Evolutionary conservation across 2,888 invertebrate species (phyloP).

Genomic region (Callinectes sapidus): DNA sequence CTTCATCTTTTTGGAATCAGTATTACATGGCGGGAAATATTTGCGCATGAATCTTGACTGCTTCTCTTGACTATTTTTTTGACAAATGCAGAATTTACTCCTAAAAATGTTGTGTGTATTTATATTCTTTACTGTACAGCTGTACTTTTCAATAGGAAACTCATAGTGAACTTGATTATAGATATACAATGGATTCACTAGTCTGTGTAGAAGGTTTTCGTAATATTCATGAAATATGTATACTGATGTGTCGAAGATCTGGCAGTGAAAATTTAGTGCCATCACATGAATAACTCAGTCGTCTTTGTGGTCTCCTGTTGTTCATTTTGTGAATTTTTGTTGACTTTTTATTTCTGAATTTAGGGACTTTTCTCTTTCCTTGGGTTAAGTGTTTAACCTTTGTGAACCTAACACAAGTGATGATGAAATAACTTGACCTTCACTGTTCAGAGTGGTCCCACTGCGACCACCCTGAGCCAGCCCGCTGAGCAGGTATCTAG

Average conservation of each 20-base stretch:
- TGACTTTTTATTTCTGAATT: not conserved
- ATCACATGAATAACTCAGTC: not conserved
- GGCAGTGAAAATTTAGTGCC: not conserved
- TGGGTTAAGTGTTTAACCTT: conserved; percentile 10
- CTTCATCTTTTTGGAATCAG: conserved; percentile 4
- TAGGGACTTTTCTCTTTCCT: not conserved
- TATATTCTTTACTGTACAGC: not conserved
- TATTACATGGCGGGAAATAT: conserved; percentile 22
- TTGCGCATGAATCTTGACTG: conserved; percentile 32
- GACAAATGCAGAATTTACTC: conserved; percentile 30
- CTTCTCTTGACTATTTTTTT: conserved; percentile 18
- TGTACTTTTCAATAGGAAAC: not conserved
- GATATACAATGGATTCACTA: not conserved
- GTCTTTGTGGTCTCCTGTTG: not conserved
- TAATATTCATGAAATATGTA: not conserved
- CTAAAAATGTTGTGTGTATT: not conserved
- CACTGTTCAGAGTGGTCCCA: conserved; percentile 60
- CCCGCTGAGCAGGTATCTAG: conserved; percentile 61
- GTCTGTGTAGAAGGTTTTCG: not conserved
- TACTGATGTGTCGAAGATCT: not conserved
- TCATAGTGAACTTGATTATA: conserved; percentile 20
- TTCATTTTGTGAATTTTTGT: conserved; percentile 4
- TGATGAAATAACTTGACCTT: conserved; percentile 41
- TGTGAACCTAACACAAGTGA: not conserved
- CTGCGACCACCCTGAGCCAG: conserved; percentile 49